A percentile compares a stretch with the other conserved stretches of the same genome.
These are phyloP conservation scores for Tholera decimalis DNA, from an alignment of 2,888 invertebrate genomes.

Conservation along the genomic window DNA sequence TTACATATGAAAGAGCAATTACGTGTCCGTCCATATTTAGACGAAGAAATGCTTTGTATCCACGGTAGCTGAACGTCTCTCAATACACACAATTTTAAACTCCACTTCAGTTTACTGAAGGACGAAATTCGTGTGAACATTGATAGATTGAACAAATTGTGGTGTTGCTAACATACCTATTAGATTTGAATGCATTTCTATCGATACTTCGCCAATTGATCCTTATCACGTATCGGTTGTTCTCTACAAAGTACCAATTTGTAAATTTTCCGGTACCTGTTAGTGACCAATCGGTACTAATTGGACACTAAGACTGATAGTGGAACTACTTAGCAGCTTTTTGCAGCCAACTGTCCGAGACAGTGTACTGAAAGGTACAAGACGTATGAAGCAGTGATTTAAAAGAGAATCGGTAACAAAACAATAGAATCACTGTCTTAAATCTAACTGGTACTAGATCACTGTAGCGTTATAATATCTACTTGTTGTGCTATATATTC, in stretches of 20 bases:
- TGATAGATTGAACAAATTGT: slow-evolving; percentile 35
- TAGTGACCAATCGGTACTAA: slow-evolving; percentile 53
- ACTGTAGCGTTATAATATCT: slow-evolving; percentile 30
- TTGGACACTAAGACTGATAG: slow-evolving; percentile 74
- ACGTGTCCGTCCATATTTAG: slow-evolving; percentile 71
- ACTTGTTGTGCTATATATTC: slow-evolving; percentile 41
- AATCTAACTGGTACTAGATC: slow-evolving; percentile 32
- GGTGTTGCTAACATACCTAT: slow-evolving; percentile 44
- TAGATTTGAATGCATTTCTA: slow-evolving; percentile 62
- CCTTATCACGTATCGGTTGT: slow-evolving; percentile 23
- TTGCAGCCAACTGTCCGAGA: slow-evolving; percentile 58
- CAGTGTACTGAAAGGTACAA: slow-evolving; percentile 39
- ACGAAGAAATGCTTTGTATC: slow-evolving; percentile 62
- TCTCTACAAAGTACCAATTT: slow-evolving; percentile 26
- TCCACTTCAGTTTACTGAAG: slow-evolving; percentile 7
- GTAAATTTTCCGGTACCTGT: slow-evolving; percentile 37
- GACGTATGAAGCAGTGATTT: slow-evolving; percentile 18
- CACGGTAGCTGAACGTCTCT: slow-evolving; percentile 43
- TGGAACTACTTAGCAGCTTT: slow-evolving; percentile 68
- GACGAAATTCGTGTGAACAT: slow-evolving; percentile 30
- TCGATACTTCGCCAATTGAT: slow-evolving; percentile 47
- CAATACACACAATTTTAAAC: slow-evolving; percentile 31
- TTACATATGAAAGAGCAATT: slow-evolving; percentile 64
- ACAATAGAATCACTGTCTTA: slow-evolving; percentile 44
- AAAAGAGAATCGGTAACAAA: not conserved